Conservation (phyloP, 2,113 vertebrate species). For the Poeciliopsis retropinna region DNA sequence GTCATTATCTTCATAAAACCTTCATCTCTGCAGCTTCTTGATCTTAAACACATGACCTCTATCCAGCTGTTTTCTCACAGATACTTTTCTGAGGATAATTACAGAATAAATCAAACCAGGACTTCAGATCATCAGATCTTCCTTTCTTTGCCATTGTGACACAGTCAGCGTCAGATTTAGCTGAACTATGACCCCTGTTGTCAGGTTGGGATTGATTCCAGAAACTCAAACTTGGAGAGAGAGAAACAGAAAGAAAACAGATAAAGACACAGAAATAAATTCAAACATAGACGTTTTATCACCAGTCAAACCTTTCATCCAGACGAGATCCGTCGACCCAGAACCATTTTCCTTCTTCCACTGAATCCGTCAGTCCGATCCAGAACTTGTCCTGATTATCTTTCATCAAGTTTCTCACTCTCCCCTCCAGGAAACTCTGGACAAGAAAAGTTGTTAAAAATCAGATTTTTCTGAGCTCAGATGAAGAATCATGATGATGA, state of each 20-base stretch:
- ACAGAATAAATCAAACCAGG: constrained; percentile 46
- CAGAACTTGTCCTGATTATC: not conserved
- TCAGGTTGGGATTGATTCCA: fast-evolving
- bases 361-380: constrained; percentile 58
- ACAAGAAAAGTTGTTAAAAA: not conserved
- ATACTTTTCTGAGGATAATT: fast-evolving
- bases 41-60: not conserved
- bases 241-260: no score
- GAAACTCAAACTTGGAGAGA: constrained; percentile 1
- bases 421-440: constrained; percentile 9
- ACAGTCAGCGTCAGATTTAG: constrained; percentile 38
- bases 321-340: constrained; percentile 40
- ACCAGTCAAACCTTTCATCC: not conserved
- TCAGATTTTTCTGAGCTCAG: not conserved
- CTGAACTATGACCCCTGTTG: not conserved
- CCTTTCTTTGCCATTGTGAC: constrained; percentile 10
- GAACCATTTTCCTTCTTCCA: not conserved
- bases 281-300: not conserved
- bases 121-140: fast-evolving
- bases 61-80: constrained; percentile 30
- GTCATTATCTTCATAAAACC: no score
- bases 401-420: fast-evolving
- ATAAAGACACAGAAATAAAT: fast-evolving
- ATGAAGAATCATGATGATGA: constrained; percentile 1
- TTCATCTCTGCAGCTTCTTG: no score